Evolutionary conservation across 2,888 invertebrate species (phyloP).

Genomic region (Lithophane socia): DNA sequence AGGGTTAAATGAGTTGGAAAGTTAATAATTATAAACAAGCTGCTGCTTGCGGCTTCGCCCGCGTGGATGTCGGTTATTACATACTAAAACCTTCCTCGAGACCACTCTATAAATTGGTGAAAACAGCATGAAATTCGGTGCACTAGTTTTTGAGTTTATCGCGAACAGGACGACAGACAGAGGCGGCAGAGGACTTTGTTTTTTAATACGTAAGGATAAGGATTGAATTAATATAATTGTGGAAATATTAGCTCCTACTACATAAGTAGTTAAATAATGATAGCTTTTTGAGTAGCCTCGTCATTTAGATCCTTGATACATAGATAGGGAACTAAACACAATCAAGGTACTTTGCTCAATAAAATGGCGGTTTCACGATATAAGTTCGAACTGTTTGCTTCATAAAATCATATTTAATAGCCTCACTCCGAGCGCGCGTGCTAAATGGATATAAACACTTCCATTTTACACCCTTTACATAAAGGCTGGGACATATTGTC

Average conservation of each 20-base stretch:
- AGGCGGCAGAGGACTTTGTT: too few relatives aligned
- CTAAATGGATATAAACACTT: constrained; percentile 33
- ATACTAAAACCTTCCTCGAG: too few relatives aligned
- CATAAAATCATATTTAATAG: constrained; percentile 52
- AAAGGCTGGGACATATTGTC: constrained; percentile 2
- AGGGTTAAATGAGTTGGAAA: neutral
- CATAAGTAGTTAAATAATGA: neutral
- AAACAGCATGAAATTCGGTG: too few relatives aligned
- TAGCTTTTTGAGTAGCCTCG: neutral
- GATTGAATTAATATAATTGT: neutral
- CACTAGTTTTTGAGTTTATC: too few relatives aligned
- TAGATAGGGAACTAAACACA: neutral
- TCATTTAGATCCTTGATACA: neutral
- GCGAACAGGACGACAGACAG: too few relatives aligned
- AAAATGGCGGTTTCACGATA: constrained; percentile 10
- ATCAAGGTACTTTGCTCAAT: constrained; percentile 4
- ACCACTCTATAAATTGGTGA: too few relatives aligned
- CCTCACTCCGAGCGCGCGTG: constrained; percentile 18
- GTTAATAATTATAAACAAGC: too few relatives aligned
- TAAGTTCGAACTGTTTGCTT: constrained; percentile 26
- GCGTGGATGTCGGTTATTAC: too few relatives aligned
- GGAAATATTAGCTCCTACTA: neutral
- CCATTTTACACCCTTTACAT: neutral
- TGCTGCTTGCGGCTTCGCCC: too few relatives aligned
- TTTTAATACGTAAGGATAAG: too few relatives aligned